Conservation (phyloP, 1,140 invertebrate genomes). For the Drosophila kepulauana region DNA sequence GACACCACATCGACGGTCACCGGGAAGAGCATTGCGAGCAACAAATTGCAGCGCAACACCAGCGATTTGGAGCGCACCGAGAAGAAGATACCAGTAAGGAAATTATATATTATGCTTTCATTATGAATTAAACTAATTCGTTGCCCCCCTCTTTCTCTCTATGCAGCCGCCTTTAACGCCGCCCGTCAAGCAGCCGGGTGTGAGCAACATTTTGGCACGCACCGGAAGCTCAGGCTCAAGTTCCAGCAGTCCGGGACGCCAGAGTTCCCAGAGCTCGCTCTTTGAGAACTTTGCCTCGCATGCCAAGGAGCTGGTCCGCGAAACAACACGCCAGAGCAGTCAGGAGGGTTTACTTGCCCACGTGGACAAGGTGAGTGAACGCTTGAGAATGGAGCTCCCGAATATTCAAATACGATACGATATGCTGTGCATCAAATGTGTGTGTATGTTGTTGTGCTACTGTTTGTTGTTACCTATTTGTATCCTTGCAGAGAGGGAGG, state of each 20-base stretch:
- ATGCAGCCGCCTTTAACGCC: slow-evolving; percentile 85
- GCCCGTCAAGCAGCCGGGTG: slow-evolving; percentile 87
- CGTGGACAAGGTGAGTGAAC: slow-evolving; percentile 91
- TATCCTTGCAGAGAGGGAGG: background rate
- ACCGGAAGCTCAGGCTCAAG: slow-evolving; percentile 88
- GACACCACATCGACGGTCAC: slow-evolving; percentile 36
- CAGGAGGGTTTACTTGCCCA: slow-evolving; percentile 95
- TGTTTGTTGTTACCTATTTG: slow-evolving; percentile 53
- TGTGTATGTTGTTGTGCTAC: slow-evolving; percentile 59
- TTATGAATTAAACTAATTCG: too few species aligned
- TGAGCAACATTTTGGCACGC: slow-evolving; percentile 88
- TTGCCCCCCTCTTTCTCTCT: too few species aligned
- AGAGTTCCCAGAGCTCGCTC: slow-evolving; percentile 92
- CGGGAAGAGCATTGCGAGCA: slow-evolving; percentile 29
- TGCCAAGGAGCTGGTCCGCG: slow-evolving; percentile 93
- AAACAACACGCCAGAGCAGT: slow-evolving; percentile 94
- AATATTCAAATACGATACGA: background rate
- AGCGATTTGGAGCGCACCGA: slow-evolving; percentile 69
- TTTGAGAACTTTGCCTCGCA: slow-evolving; percentile 94
- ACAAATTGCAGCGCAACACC: slow-evolving; percentile 57
- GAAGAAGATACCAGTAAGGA: slow-evolving; percentile 74
- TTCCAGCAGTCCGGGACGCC: slow-evolving; percentile 86
- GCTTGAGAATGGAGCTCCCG: too few species aligned
- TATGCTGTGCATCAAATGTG: slow-evolving; percentile 22
- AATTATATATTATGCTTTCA: background rate